These are phyloP conservation scores for Morinoia aosen DNA, from an alignment of 2,888 invertebrate species.

Conservation along the genomic window DNA sequence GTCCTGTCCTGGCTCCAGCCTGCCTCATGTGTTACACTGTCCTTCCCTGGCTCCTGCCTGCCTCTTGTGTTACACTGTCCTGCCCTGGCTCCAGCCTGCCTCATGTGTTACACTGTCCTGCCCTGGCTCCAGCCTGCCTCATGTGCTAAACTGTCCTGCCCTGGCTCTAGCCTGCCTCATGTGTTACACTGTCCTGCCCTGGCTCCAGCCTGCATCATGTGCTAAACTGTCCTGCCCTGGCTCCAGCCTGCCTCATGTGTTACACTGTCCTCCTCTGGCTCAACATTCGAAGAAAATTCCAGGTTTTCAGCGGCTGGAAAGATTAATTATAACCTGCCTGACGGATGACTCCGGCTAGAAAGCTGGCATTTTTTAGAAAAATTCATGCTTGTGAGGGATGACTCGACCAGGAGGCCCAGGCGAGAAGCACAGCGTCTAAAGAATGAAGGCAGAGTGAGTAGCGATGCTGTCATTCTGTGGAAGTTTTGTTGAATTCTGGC, in stretches of 20 bases:
- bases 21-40: not conserved
- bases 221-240: not conserved
- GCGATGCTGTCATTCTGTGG: not conserved
- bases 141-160: not conserved
- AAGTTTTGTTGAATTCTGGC: not conserved
- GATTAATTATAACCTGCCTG: slow-evolving; percentile 44
- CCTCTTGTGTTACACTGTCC: not conserved
- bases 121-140: not conserved
- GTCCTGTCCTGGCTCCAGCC: not conserved
- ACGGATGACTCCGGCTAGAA: slow-evolving; percentile 26
- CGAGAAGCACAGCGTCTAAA: not conserved
- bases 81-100: not conserved
- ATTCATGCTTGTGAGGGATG: not conserved
- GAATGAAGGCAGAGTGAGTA: not conserved
- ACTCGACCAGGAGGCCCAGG: not conserved
- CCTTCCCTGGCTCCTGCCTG: not conserved
- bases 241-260: not conserved
- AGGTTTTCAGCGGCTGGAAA: slow-evolving; percentile 24
- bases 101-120: not conserved
- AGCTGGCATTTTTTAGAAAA: not conserved
- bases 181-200: not conserved
- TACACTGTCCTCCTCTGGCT: not conserved
- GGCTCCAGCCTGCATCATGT: not conserved
- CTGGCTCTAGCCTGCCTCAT: not conserved
- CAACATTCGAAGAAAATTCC: slow-evolving; percentile 41